These are phyloP conservation scores for Cosmia trapezina DNA, from an alignment of 2,888 invertebrate genomes.

Conservation along the genomic window DNA sequence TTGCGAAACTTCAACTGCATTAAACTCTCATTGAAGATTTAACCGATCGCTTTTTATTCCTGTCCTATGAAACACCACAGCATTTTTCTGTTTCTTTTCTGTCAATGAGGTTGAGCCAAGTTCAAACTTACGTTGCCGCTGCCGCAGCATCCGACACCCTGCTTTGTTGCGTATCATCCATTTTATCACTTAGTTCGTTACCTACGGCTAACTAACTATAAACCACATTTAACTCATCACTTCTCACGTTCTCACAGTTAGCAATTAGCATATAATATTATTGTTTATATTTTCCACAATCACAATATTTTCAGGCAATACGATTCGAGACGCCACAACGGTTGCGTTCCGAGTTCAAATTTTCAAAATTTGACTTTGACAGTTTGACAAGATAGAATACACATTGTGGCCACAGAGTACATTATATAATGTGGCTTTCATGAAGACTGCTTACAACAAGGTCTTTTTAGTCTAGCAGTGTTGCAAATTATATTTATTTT, in stretches of 20 bases:
- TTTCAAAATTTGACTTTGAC: slow-evolving; percentile 63
- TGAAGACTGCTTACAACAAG: neutral
- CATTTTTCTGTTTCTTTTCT: neutral
- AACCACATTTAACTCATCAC: slow-evolving; percentile 38
- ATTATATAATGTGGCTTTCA: too few relatives aligned
- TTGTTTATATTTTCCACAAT: slow-evolving; percentile 55
- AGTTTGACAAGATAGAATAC: slow-evolving; percentile 21
- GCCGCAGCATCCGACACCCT: slow-evolving; percentile 71
- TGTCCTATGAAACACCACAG: neutral
- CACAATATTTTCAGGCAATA: slow-evolving; percentile 41
- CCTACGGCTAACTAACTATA: slow-evolving; percentile 16
- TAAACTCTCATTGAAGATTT: neutral
- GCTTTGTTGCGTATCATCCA: slow-evolving; percentile 81
- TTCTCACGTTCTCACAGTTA: too few relatives aligned
- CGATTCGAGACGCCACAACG: slow-evolving; percentile 56
- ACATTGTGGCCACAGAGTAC: too few relatives aligned
- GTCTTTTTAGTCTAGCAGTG: slow-evolving; percentile 9
- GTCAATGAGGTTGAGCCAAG: neutral
- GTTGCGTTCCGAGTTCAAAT: slow-evolving; percentile 20
- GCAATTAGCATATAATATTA: slow-evolving; percentile 1
- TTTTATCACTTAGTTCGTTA: slow-evolving; percentile 60
- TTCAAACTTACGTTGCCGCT: slow-evolving; percentile 79
- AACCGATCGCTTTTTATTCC: neutral
- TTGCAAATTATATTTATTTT: neutral
- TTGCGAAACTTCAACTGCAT: neutral